Conservation (phyloP, 2,888 invertebrate genomes). For the Eupeodes luniger region DNA sequence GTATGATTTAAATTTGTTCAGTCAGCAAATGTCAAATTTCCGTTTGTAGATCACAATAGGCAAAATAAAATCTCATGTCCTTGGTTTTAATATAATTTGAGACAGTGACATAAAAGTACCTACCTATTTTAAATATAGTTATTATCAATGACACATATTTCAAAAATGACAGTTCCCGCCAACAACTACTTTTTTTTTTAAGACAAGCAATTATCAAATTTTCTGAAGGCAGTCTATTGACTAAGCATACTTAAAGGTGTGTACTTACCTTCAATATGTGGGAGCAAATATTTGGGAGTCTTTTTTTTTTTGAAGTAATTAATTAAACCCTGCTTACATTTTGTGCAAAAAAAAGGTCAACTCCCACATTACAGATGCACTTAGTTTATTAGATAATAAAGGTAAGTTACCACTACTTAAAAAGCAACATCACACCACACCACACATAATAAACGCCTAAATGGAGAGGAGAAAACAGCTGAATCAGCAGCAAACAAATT, state of each 20-base stretch:
- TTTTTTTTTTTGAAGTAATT: not conserved
- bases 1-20: no score
- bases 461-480: slow-evolving; percentile 36
- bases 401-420: not conserved
- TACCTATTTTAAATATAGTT: no score
- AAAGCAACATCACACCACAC: not conserved
- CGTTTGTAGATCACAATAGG: no score
- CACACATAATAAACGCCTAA: not conserved
- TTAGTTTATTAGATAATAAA: slow-evolving; percentile 32
- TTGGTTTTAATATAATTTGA: no score
- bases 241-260: not conserved
- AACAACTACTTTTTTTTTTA: not conserved
- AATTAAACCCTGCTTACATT: slow-evolving; percentile 4
- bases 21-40: no score
- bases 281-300: not conserved
- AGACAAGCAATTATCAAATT: not conserved
- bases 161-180: not conserved
- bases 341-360: slow-evolving; percentile 22
- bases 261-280: not conserved
- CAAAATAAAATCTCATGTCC: no score
- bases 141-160: not conserved
- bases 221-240: not conserved
- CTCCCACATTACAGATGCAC: slow-evolving; percentile 35
- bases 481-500: slow-evolving; percentile 38
- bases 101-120: no score